Base-by-base conservation (phyloP, 2,888 invertebrate species). In the Agrenia bidenticulata region DNA sequence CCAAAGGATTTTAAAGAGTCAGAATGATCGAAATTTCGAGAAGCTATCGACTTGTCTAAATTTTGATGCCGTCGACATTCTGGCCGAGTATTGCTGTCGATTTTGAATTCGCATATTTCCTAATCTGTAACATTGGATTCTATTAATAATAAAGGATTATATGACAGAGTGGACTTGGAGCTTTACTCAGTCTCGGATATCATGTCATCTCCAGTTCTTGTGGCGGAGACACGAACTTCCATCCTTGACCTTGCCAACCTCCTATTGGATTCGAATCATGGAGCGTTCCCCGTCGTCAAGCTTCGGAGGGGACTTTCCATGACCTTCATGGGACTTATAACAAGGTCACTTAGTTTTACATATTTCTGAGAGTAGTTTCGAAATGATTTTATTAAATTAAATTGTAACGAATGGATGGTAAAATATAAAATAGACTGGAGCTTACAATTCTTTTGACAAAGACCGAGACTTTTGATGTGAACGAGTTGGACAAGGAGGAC, bases 161-260 rank as follows among this genome's bases (percentile, higher is more conserved):
- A n/a, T n/a, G n/a, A n/a, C n/a, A 81, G 81, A 69, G 66, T 81
- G 7, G 79, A 80, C 66, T 72, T 81, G 57, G 81, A 81, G 68
- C 75, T 81, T 21, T 80, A 77, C 69, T 70, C 75, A 45, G 79
- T 79, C 2, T 72, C 73, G 17, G 78, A 81, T 66, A 77, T 81
- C 15, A 81, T 81, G 81, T 74, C 78, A 0, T 73, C 71, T 15
- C 80, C 80, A 1, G 80, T 77, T 76, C 15, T 78, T 77, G 1
- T 55, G 79, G 32, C 73, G 70, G 39, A 74, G 71, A 21, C 70
- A 69, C 55, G 79, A 78, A 71, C 73, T 66, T 19, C 79, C 78
- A 19, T 74, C 68, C n/a, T 72, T 71, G 32, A 63, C 2, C 72
- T 81, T 9, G 78, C 80, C 1, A 75, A 78, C 37, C 63, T 79